Base-by-base conservation (phyloP, 2,888 invertebrate species). In the Rosalia funebris region DNA sequence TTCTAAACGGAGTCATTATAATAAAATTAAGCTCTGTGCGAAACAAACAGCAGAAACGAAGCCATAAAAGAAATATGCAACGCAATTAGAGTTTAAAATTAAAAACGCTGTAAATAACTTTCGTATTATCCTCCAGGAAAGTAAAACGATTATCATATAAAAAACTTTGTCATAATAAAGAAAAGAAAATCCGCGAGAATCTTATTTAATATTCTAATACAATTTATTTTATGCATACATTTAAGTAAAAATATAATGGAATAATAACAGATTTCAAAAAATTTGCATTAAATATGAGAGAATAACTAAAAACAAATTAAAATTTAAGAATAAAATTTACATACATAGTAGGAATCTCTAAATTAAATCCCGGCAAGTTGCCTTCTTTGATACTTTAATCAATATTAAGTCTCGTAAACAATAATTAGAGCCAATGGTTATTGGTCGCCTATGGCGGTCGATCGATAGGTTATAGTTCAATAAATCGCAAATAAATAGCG, bases 321-420 rank as follows among this genome's bases (percentile, higher is more conserved):
- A 75, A 72, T 75, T 75, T 75, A 72, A 74, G 74, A 75, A 75
- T 74, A 74, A 75, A 75, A 76, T 76, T 76, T 75, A 76, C 75
- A 76, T 76, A 75, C 73, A 76, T 75, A 75, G 72, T 73, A 69
- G 71, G 69, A 66, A 70, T 69, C 70, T 68, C 69, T 71, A 69
- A 74, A 72, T 73, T 74, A 73, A 74, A 72, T 72, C 69, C 66
- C 65, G 65, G 69, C 63, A 71, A 71, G 71, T 71, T 67, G 71
- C 69, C 71, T 70, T 63, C 68, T 69, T 69, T 71, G 69, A 63
- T 72, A 71, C 73, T 73, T 73, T 73, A 73, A 74, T 74, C 74
- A 74, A 74, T 74, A 73, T 73, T 70, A 72, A 71, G 71, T 71
- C 71, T 74, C 73, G 72, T 74, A 73, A 74, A 74, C 72, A 74